These are phyloP conservation scores for Shargacucullia verbasci DNA, from an alignment of 2,888 invertebrate genomes.

Conservation along the genomic window DNA sequence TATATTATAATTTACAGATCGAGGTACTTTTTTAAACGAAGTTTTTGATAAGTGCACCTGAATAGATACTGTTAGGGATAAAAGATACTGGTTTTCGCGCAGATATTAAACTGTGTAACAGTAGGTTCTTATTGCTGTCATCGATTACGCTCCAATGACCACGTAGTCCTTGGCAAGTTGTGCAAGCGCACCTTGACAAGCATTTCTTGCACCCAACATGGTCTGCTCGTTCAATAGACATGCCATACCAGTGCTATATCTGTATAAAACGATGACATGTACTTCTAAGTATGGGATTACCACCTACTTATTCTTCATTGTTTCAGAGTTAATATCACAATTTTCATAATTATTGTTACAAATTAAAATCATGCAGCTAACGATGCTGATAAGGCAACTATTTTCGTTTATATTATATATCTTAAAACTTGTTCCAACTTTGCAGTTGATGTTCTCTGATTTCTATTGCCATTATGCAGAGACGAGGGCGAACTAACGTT, in stretches of 20 bases:
- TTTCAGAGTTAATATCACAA: too few species aligned
- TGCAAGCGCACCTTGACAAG: slow-evolving; percentile 81
- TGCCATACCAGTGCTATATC: slow-evolving; percentile 55
- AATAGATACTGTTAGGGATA: too few species aligned
- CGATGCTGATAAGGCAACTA: too few species aligned
- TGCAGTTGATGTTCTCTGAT: slow-evolving; percentile 11
- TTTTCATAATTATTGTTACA: too few species aligned
- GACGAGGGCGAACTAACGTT: not conserved
- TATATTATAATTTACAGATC: too few species aligned
- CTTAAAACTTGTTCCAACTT: not conserved
- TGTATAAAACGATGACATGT: slow-evolving; percentile 61
- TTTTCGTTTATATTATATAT: not conserved
- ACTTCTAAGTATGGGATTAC: slow-evolving; percentile 1
- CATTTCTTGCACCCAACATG: slow-evolving; percentile 73
- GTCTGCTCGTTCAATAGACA: slow-evolving; percentile 60
- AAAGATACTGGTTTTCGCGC: not conserved
- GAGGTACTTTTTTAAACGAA: too few species aligned
- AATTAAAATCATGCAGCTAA: too few species aligned
- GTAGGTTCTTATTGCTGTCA: slow-evolving; percentile 8
- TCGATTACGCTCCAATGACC: slow-evolving; percentile 44
- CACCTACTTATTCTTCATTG: not conserved
- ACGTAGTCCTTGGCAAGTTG: slow-evolving; percentile 70
- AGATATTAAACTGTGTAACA: not conserved
- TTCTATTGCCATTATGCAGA: slow-evolving; percentile 2
- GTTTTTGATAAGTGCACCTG: too few species aligned